These are phyloP conservation scores for Lepeophtheirus salmonis DNA, from an alignment of 1,140 invertebrate species.

Conservation along the genomic window DNA sequence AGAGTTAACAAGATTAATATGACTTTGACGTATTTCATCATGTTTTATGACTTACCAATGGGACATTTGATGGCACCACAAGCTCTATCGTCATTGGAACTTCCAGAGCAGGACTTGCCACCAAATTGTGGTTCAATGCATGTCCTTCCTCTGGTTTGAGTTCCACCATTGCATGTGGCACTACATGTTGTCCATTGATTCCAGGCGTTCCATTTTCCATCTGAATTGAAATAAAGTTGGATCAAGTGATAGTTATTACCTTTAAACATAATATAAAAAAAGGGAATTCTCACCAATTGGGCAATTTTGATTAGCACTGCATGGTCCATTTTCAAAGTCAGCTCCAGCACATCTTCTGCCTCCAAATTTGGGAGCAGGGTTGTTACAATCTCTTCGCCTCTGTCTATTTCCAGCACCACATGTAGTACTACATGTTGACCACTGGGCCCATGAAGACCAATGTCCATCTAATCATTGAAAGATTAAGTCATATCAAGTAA, in stretches of 20 bases:
- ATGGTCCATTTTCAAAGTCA: constrained; percentile 28
- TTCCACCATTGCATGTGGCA: constrained; percentile 40
- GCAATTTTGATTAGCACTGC: constrained; percentile 4
- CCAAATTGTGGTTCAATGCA: constrained; percentile 28
- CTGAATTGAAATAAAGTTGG: neutral
- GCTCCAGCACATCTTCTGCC: constrained; percentile 26
- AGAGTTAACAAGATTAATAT: neutral
- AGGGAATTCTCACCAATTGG: neutral
- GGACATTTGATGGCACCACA: constrained; percentile 8
- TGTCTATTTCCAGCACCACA: constrained; percentile 40
- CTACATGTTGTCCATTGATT: constrained; percentile 28
- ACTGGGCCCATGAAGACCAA: constrained; percentile 26
- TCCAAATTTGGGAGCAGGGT: constrained; percentile 27
- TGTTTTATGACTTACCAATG: neutral
- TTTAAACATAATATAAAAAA: neutral
- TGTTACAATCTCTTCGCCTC: constrained; percentile 27
- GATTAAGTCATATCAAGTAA: constrained; percentile 4
- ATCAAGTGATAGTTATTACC: too few species aligned
- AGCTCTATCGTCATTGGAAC: constrained; percentile 28
- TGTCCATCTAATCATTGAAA: constrained; percentile 24
- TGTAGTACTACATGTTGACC: constrained; percentile 28
- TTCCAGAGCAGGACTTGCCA: constrained; percentile 26
- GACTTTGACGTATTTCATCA: neutral
- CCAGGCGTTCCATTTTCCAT: constrained; percentile 22
- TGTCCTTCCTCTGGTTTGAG: constrained; percentile 24